Evolutionary conservation across 2,797 vertebrate genomes (phyloP).

Genomic region (Eospalax fontanierii): DNA sequence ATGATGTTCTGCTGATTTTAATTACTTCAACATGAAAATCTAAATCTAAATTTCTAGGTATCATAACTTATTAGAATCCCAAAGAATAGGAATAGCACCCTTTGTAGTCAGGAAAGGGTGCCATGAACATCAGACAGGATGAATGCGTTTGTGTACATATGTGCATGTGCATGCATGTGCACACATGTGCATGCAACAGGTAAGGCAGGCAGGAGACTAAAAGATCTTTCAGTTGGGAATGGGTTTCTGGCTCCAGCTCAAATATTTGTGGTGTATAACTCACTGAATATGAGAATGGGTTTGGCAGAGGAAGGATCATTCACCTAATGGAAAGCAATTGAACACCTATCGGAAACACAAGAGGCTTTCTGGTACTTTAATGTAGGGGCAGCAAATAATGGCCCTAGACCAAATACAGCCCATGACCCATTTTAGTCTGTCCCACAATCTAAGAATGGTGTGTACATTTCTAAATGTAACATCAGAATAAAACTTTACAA

Average conservation of each 20-base stretch:
- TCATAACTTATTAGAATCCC: neutral
- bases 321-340: neutral
- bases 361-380: neutral
- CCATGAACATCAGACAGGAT: neutral
- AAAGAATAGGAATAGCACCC: neutral
- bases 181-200: neutral
- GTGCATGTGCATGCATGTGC: fast-evolving
- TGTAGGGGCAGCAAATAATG: neutral
- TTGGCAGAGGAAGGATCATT: neutral
- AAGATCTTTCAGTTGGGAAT: neutral
- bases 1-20: neutral
- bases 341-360: neutral
- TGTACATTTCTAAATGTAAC: conserved; percentile 51
- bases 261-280: neutral
- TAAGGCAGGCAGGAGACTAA: neutral
- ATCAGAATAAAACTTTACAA: neutral
- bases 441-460: neutral
- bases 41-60: conserved; percentile 43
- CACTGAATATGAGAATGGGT: neutral
- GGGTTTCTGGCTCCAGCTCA: neutral
- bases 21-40: neutral
- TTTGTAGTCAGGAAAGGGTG: neutral
- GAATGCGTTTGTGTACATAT: neutral
- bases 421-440: neutral
- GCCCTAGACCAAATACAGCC: neutral